Evolutionary conservation across 2,888 invertebrate species (phyloP), one percentile per base, ranked within the genome.

Genomic region (Eudasyphora cyanicolor): DNA sequence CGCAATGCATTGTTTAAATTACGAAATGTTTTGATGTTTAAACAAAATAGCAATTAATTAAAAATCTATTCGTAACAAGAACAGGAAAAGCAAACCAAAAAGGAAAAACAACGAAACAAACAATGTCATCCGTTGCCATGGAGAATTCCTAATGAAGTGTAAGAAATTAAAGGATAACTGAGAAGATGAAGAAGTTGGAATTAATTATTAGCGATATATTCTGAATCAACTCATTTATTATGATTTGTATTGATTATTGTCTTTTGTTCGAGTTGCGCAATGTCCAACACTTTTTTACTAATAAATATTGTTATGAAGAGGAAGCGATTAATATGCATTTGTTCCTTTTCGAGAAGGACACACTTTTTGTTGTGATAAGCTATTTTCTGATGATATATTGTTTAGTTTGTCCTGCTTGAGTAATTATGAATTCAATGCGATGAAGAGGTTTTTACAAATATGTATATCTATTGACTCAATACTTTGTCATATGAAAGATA

Each of bases 1-100:
- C 45, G 49, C 62, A 54, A 2, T 12, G 57, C 38, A 38, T 45
- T 32, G 74, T 42, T 21, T 38, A 62, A 42, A 51, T 19, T 38
- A 21, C 35, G 51, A n/a, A n/a, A n/a, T 19, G 17, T 60, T 78
- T 42, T 29, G 57, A 54, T 80, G 67, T 71, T 84, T 79, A 73
- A 84, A 81, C 78, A 79, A 84, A 84, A 76, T 73, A 29, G 57
- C 84, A 81, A 84, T 84, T 84, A 84, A 81, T 81, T 81, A 84
- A 84, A 81, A 79, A 84, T 81, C 81, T 81, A 76, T 54, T 54
- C 45, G 35, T 73, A 73, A 79, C 69, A 79, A 35, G 67, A 60
- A 19, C 70, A 70, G 5, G 27, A 70, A 51, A 51, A n/a, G n/a
- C 27, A 70, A 49, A 49, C 27, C 24, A 27, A 19, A 35, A 19